phyloP scores from a whole-genome alignment of 1,140 invertebrate genomes.

The Drosophila kohkoa region DNA sequence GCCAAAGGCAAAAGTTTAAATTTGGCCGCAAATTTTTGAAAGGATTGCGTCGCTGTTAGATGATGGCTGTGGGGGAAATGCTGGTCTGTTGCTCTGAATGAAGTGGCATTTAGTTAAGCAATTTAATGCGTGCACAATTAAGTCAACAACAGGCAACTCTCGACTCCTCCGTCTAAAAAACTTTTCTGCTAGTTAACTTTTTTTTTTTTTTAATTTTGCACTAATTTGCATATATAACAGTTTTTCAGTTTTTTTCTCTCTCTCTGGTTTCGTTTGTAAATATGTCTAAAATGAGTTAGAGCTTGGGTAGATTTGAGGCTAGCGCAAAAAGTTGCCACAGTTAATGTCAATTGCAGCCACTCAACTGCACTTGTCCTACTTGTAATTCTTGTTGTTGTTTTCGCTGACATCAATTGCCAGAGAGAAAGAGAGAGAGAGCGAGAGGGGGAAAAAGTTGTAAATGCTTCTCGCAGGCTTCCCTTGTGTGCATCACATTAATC shows the following conservation, averaged over 20 bases:
- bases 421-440: no score
- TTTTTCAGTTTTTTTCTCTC: conserved; percentile 36
- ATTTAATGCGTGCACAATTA: conserved; percentile 77
- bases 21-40: conserved; percentile 29
- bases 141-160: conserved; percentile 68
- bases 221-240: conserved; percentile 63
- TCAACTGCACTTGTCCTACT: conserved; percentile 32
- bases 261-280: background rate
- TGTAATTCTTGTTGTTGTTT: conserved; percentile 7
- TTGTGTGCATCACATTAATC: conserved; percentile 61
- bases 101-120: conserved; percentile 68
- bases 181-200: conserved; percentile 28
- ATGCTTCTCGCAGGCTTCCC: conserved; percentile 6
- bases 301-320: conserved; percentile 24
- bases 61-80: background rate
- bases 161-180: conserved; percentile 19
- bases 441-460: conserved; percentile 45
- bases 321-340: conserved; percentile 41
- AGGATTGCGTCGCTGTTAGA: background rate
- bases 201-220: conserved; percentile 34
- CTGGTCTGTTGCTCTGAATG: conserved; percentile 14
- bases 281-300: conserved; percentile 8
- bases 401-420: conserved; percentile 60
- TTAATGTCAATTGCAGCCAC: conserved; percentile 75
- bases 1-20: conserved; percentile 40